Evolutionary conservation across 2,888 invertebrate species (phyloP), one percentile per base, ranked within the genome.

Genomic region (Drosophila emarginata): DNA sequence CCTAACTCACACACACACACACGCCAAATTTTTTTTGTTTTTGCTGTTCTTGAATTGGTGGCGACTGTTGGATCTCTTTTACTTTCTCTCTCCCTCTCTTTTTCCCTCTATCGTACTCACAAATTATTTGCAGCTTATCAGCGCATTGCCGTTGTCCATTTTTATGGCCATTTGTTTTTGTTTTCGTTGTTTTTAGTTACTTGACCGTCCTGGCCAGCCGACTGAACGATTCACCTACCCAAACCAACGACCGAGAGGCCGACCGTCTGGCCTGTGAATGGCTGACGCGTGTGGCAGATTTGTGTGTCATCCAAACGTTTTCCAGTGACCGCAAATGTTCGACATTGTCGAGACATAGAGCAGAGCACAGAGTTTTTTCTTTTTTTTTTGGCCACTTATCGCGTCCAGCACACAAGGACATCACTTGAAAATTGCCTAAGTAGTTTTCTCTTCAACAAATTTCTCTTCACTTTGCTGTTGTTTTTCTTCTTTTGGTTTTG

Each of bases 101-200:
- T 32, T 14, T 32, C 45, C 58, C 71, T 69, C 26, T 45, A 45
- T 39, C 62, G 58, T 64, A 57, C 79, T 71, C 76, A 83, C 89
- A 84, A 88, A 89, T 84, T 84, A 84, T 84, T 89, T 89, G 88
- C 86, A 89, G 84, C 89, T 84, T 84, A 84, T 84, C 84, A 86
- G 83, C 89, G 84, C 77, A 77, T 69, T 69, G 83, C 84, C 77
- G 86, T 85, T 89, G 88, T 82, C 88, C 88, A 87, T 85, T 84
- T 82, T 89, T 89, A 89, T 84, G 87, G 77, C 63, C 72, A 79
- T 85, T 78, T 76, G 67, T 86, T 82, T 78, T 85, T 80, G 86
- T 85, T 74, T 81, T 78, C 62, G 69, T 79, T 80, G 80, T 67
- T 74, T 87, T 88, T 80, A 86, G 88, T 80, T 81, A 86, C 88